A percentile compares a stretch with the other conserved stretches of the same genome.
phyloP scores from a whole-genome alignment of 2,113 vertebrate genomes.

The Phodopus roborovskii region DNA sequence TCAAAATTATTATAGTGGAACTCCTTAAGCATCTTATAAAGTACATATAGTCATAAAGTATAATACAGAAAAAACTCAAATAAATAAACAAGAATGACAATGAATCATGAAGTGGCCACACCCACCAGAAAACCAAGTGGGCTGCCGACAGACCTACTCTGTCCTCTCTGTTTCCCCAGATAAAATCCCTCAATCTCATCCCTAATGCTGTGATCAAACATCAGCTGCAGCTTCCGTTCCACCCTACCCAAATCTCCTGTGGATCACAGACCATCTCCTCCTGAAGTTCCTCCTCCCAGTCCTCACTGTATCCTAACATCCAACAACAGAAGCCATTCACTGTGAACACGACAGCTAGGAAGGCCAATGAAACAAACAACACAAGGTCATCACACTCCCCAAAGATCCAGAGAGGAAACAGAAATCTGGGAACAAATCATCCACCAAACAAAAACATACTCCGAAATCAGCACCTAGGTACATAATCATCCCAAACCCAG shows the following conservation, averaged over 20 bases:
- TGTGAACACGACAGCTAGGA: background rate
- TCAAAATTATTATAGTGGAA: background rate
- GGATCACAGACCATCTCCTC: background rate
- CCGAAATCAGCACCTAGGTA: background rate
- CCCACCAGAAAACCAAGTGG: background rate
- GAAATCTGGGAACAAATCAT: too few relatives aligned
- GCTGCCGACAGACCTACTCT: background rate
- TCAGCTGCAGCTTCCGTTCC: background rate
- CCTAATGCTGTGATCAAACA: background rate
- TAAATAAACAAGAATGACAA: background rate
- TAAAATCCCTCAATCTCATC: background rate
- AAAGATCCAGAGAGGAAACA: background rate
- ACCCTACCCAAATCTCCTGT: background rate
- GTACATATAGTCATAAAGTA: background rate
- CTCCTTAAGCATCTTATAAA: background rate
- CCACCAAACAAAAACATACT: background rate
- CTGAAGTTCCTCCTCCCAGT: background rate
- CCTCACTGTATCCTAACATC: too few relatives aligned
- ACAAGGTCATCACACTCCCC: background rate
- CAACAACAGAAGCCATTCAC: background rate
- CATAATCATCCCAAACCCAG: background rate
- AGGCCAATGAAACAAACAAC: background rate
- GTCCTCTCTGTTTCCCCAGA: background rate
- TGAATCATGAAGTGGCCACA: background rate
- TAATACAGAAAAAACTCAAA: slow-evolving; percentile 20